A percentile compares a stretch with the other conserved stretches of the same genome.
Evolutionary conservation across 1,140 invertebrate genomes (phyloP).

Genomic region (Holcopasites calliopsidis): DNA sequence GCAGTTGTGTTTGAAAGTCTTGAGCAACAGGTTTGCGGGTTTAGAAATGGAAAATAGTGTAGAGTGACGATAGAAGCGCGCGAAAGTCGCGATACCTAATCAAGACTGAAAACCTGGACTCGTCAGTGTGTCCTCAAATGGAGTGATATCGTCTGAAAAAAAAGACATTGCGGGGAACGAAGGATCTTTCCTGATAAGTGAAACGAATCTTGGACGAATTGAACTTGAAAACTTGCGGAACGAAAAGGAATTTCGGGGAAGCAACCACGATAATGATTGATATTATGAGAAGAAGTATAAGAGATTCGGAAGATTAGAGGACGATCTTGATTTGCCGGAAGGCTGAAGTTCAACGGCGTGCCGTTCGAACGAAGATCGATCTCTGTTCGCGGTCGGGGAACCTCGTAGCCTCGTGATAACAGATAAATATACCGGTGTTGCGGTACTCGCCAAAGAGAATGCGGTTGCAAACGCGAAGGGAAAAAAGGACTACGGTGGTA

Average conservation of each 20-base stretch:
- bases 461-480: conserved; percentile 39
- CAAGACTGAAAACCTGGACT: not conserved
- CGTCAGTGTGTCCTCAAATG: not conserved
- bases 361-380: conserved; percentile 20
- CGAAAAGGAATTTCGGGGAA: no score
- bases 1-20: not conserved
- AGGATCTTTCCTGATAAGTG: no score
- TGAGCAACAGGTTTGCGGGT: conserved; percentile 10
- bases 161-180: not conserved
- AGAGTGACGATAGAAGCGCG: conserved; percentile 5
- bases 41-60: conserved; percentile 21
- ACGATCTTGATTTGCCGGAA: not conserved
- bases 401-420: conserved; percentile 36
- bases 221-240: not conserved
- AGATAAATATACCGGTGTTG: conserved; percentile 49
- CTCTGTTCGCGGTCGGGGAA: not conserved
- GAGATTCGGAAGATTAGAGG: not conserved
- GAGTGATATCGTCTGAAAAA: not conserved
- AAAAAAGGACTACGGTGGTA: conserved; percentile 39
- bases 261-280: no score
- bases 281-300: no score
- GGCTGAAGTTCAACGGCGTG: not conserved
- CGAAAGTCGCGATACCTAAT: conserved; percentile 26
- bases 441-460: conserved; percentile 40
- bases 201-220: no score